Evolutionary conservation across 2,797 vertebrate genomes (phyloP).

Genomic region (Lepidocolaptes lacrymiger): DNA sequence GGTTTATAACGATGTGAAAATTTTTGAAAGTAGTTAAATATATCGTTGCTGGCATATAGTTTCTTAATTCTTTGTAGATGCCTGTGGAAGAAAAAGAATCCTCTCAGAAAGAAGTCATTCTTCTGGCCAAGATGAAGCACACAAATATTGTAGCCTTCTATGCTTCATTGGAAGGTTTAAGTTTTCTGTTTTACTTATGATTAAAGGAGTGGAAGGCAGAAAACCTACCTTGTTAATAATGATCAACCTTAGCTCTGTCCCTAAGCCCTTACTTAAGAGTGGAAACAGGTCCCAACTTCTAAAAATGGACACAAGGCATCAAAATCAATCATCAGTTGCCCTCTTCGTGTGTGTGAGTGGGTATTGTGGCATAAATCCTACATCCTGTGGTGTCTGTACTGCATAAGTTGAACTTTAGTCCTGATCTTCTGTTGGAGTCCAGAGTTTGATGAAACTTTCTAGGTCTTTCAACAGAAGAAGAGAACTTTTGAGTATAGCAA

Average conservation of each 20-base stretch:
- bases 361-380: neutral
- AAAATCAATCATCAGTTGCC: neutral
- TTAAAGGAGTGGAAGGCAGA: neutral
- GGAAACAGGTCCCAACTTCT: neutral
- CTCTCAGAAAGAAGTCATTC: constrained; percentile 86
- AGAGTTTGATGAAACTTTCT: neutral
- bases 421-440: neutral
- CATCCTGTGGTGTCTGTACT: neutral
- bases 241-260: neutral
- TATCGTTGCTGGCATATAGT: neutral
- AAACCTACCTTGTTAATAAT: neutral
- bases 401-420: neutral
- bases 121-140: constrained; percentile 91
- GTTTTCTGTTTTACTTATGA: neutral
- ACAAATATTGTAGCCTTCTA: constrained; percentile 91
- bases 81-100: constrained; percentile 83
- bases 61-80: constrained; percentile 79
- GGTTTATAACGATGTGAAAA: neutral
- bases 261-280: accelerated
- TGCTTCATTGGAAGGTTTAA: constrained; percentile 84
- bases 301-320: neutral
- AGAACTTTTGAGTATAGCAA: neutral
- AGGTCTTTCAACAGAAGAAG: neutral
- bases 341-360: neutral
- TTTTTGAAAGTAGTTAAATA: neutral